Percentiles rank a stretch among this genome's conserved stretches.
phyloP scores from a whole-genome alignment of 2,113 vertebrate species.

The Saguinus imperator region DNA sequence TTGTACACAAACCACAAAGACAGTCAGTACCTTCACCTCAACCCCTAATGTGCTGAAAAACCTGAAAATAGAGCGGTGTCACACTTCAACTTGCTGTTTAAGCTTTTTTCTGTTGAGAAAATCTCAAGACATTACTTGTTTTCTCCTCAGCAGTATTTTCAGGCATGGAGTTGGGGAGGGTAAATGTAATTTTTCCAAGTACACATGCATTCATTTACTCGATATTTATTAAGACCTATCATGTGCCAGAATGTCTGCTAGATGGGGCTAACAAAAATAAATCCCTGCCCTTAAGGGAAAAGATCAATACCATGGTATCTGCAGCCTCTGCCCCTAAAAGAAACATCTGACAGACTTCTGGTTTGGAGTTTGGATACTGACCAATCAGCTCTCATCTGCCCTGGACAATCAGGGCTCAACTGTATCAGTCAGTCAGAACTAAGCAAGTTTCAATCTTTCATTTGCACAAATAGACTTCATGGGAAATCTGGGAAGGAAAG shows the following conservation, averaged over 20 bases:
- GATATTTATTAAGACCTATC: not conserved
- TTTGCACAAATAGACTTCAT: not conserved
- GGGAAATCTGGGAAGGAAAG: not conserved
- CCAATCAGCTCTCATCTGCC: not conserved
- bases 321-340: not conserved
- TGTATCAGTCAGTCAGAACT: not conserved
- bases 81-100: constrained; percentile 27
- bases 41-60: not conserved
- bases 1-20: not conserved
- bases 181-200: not conserved
- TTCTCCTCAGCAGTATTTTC: constrained; percentile 12
- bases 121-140: not conserved
- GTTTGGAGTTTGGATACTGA: not conserved
- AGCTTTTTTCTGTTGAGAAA: constrained; percentile 22
- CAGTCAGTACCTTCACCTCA: not conserved
- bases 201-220: not conserved
- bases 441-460: not conserved
- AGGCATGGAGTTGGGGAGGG: not conserved
- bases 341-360: not conserved
- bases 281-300: not conserved
- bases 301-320: not conserved
- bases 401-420: not conserved
- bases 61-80: not conserved
- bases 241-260: not conserved
- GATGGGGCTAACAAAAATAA: not conserved